Evolutionary conservation across 92 coral and sea anemone genomes (phyloP).

Genomic region (Nematostella vectensis): DNA sequence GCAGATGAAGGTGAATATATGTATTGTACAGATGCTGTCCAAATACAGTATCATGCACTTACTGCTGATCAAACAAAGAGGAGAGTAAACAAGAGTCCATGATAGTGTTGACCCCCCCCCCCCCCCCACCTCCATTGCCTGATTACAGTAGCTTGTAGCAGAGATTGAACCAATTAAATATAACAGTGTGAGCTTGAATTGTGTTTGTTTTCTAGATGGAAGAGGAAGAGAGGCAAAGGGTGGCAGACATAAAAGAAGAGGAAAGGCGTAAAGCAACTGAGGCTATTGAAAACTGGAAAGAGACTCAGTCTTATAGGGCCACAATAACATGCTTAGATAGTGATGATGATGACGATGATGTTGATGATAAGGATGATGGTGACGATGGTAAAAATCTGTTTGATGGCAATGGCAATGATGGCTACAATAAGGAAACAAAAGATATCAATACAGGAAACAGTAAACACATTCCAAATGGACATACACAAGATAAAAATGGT

Average conservation of each 20-base stretch:
- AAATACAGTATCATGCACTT: too few species aligned
- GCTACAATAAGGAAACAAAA: conserved; percentile 8
- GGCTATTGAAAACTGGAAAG: conserved; percentile 77
- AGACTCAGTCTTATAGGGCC: conserved; percentile 12
- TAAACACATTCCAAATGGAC: background rate
- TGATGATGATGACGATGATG: conserved; percentile 29
- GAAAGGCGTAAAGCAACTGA: conserved; percentile 70
- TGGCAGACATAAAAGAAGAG: conserved; percentile 73
- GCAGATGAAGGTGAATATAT: too few species aligned
- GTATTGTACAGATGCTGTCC: too few species aligned
- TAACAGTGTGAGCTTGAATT: too few species aligned
- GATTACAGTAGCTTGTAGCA: too few species aligned
- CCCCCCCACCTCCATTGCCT: too few species aligned
- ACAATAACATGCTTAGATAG: conserved; percentile 10
- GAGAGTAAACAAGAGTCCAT: too few species aligned
- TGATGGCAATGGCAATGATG: conserved; percentile 30
- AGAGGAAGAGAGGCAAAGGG: conserved; percentile 75
- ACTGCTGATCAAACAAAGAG: too few species aligned
- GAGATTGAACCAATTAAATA: too few species aligned
- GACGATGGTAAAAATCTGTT: conserved; percentile 42
- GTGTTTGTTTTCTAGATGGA: too few species aligned
- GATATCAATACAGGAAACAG: conserved; percentile 9
- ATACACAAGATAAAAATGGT: background rate
- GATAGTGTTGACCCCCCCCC: too few species aligned
- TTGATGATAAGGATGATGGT: conserved; percentile 6